phyloP scores from a whole-genome alignment of 23 tunicate genomes.

The Styela plicata region DNA sequence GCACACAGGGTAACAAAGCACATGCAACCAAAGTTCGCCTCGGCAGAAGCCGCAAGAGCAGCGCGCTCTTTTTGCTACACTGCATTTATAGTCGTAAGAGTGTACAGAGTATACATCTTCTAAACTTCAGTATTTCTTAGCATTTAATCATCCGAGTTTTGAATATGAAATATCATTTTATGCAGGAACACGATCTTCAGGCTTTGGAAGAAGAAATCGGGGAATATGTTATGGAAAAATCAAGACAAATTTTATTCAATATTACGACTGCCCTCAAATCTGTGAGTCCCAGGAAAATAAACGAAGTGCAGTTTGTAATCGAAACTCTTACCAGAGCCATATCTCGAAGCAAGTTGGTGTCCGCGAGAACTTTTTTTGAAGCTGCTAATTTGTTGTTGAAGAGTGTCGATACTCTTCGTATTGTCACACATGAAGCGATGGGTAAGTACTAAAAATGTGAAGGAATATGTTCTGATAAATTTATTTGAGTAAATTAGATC shows the following conservation, averaged over 20 bases:
- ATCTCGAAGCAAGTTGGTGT: background rate
- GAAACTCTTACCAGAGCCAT: slow-evolving; percentile 5
- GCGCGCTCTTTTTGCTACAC: no score
- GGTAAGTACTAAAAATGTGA: no score
- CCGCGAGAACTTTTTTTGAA: background rate
- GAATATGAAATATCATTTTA: no score
- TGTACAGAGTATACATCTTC: no score
- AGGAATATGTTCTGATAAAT: no score
- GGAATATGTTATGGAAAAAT: background rate
- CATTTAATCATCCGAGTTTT: no score
- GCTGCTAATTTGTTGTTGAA: slow-evolving; percentile 1
- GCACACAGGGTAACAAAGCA: no score
- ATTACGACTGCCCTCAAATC: background rate
- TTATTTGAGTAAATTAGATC: no score
- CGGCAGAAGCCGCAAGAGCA: no score
- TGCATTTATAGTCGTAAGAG: no score
- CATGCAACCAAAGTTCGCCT: no score
- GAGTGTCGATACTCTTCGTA: background rate
- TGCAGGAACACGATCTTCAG: background rate
- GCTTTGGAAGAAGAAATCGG: background rate
- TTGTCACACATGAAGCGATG: background rate
- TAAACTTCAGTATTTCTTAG: no score
- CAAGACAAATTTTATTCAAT: background rate
- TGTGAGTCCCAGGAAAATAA: background rate
- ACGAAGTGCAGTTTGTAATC: background rate